Conservation (phyloP, 2,113 vertebrate genomes). For the Narcine bancroftii region DNA sequence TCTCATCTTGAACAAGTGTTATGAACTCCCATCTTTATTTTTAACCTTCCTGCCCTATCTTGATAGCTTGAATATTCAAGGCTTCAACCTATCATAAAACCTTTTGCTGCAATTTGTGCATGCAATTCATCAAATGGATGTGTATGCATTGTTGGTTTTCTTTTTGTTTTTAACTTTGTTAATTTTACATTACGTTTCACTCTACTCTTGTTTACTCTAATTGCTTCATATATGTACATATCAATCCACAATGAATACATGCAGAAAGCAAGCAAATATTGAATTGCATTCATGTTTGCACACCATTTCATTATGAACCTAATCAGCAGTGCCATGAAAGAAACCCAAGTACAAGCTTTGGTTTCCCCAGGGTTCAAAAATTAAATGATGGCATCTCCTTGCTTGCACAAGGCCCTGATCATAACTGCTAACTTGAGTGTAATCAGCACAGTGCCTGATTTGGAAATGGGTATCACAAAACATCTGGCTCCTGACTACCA, state of each 20-base stretch:
- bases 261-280: background rate
- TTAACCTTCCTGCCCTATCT: no score
- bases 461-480: background rate
- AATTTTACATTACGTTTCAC: no score
- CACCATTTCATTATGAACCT: background rate
- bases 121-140: no score
- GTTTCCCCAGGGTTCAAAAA: background rate
- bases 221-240: no score
- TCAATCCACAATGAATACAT: background rate
- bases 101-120: no score
- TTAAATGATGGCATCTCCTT: background rate
- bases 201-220: no score
- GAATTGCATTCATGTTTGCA: background rate
- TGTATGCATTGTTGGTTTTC: no score
- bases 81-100: no score
- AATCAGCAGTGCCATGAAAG: background rate
- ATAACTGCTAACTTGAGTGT: background rate
- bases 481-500: background rate
- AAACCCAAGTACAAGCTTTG: background rate
- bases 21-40: no score
- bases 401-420: background rate
- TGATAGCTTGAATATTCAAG: no score
- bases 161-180: no score
- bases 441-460: background rate
- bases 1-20: no score